Evolutionary conservation across 2,113 vertebrate genomes (phyloP).

Genomic region (Dromaius novaehollandiae): DNA sequence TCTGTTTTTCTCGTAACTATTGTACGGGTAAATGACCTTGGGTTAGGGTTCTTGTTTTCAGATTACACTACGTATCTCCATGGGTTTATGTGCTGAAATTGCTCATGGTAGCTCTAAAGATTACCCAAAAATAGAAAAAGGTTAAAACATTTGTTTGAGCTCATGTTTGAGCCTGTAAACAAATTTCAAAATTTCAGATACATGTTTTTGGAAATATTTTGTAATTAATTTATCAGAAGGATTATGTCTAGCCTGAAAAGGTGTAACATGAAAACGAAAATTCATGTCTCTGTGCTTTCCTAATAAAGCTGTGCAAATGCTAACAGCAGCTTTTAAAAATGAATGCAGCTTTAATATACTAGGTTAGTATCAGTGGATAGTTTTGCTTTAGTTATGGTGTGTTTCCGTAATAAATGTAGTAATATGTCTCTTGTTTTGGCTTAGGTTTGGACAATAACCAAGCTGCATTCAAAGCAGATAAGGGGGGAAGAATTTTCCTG

Average conservation of each 20-base stretch:
- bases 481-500: background rate
- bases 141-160: background rate
- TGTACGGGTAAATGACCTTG: background rate
- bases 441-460: background rate
- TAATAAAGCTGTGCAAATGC: background rate
- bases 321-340: background rate
- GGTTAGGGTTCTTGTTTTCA: background rate
- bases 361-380: background rate
- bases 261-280: background rate
- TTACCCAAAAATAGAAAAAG: background rate
- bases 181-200: background rate
- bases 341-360: rapidly evolving
- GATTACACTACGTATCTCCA: background rate
- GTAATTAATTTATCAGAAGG: background rate
- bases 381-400: background rate
- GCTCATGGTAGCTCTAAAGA: background rate
- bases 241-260: no score
- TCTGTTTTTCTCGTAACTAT: background rate
- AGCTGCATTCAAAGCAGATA: background rate
- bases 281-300: background rate
- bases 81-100: background rate
- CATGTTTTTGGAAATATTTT: background rate
- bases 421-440: background rate
- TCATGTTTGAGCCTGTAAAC: background rate
- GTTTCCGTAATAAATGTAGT: background rate